Evolutionary conservation across 2,113 vertebrate genomes (phyloP).

Genomic region (Scalopus aquaticus): DNA sequence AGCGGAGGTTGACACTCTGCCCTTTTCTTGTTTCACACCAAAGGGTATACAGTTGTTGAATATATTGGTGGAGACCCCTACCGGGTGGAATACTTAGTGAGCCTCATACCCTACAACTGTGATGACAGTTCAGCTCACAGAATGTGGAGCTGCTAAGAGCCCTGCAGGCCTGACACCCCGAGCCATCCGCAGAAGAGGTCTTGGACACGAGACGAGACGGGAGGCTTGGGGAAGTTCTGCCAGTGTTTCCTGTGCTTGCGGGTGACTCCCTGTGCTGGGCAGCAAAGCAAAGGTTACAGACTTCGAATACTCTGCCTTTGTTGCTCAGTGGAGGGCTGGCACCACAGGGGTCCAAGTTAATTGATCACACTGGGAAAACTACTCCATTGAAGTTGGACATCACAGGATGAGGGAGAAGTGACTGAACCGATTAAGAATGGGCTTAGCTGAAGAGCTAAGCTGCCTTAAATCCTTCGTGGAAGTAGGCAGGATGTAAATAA

Average conservation of each 20-base stretch:
- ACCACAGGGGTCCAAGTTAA: conserved; percentile 59
- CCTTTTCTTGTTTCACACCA: not conserved
- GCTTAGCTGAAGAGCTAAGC: conserved; percentile 36
- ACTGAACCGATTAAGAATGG: conserved; percentile 45
- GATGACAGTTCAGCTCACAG: not conserved
- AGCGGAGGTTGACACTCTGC: not conserved
- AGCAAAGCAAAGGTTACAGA: conserved; percentile 62
- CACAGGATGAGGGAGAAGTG: conserved; percentile 43
- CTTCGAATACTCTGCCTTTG: not conserved
- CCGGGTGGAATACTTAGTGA: not conserved
- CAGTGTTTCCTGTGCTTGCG: conserved; percentile 29
- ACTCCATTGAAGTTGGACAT: conserved; percentile 39
- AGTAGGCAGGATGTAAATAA: conserved; percentile 68
- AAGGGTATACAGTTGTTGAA: not conserved
- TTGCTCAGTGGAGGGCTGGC: not conserved
- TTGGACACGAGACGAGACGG: conserved; percentile 21
- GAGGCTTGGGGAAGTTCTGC: conserved; percentile 53
- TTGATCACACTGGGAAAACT: conserved; percentile 65
- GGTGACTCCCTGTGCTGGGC: not conserved
- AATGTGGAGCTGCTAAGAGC: not conserved
- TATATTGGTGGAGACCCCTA: not conserved
- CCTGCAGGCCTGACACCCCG: not conserved
- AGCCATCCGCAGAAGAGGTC: not conserved
- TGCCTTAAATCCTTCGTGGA: conserved; percentile 51
- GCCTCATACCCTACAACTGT: not conserved